Evolutionary conservation across 2,888 invertebrate genomes (phyloP).

Genomic region (Portevinia maculata): DNA sequence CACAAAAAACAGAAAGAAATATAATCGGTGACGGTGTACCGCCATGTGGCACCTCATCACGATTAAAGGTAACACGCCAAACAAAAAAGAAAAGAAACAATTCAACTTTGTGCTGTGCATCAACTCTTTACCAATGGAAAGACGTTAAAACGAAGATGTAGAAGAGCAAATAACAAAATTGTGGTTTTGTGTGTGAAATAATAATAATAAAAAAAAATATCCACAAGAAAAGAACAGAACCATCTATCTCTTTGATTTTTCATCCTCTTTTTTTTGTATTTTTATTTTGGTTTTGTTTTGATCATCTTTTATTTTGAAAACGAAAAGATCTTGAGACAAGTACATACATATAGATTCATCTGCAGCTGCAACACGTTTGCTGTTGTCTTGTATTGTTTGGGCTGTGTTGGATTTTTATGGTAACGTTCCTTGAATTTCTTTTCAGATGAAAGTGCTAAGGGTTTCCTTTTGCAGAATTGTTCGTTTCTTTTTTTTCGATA

Average conservation of each 20-base stretch:
- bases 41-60: constrained; percentile 74
- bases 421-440: constrained; percentile 31
- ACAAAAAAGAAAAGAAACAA: constrained; percentile 25
- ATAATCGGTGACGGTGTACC: constrained; percentile 70
- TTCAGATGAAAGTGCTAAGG: constrained; percentile 67
- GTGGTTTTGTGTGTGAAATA: constrained; percentile 71
- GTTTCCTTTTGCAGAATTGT: constrained; percentile 65
- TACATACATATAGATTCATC: constrained; percentile 30
- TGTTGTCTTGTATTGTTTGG: constrained; percentile 31
- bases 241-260: constrained; percentile 48
- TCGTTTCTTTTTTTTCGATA: constrained; percentile 41
- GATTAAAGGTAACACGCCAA: constrained; percentile 69
- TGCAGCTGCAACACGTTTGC: constrained; percentile 66
- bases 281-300: constrained; percentile 56
- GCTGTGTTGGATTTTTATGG: constrained; percentile 6
- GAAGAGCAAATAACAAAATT: constrained; percentile 33
- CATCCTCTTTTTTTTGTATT: constrained; percentile 23
- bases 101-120: constrained; percentile 46
- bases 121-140: constrained; percentile 21
- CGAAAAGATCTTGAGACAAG: constrained; percentile 23
- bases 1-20: constrained; percentile 3
- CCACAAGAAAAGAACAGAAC: constrained; percentile 18
- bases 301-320: constrained; percentile 59
- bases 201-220: constrained; percentile 47
- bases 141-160: constrained; percentile 13